These are phyloP conservation scores for Tinamus major DNA, from an alignment of 2,797 vertebrate genomes.

Conservation along the genomic window DNA sequence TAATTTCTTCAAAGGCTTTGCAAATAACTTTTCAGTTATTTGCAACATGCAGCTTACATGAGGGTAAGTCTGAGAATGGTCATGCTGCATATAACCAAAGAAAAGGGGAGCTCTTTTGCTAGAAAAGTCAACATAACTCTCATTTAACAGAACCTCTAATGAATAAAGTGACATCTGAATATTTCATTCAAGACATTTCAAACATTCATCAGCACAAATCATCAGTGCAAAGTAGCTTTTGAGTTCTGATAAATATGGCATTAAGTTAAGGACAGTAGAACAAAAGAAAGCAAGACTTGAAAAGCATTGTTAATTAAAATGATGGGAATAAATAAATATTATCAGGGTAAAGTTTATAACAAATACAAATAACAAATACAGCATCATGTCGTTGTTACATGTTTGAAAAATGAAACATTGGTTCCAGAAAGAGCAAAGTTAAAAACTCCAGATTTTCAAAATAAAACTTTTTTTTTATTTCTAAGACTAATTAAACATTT, in stretches of 20 bases:
- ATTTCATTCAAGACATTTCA: not conserved
- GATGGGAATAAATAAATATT: not conserved
- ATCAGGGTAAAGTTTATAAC: not conserved
- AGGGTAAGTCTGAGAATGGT: no score
- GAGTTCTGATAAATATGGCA: not conserved
- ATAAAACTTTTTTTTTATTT: not conserved
- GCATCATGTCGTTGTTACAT: not conserved
- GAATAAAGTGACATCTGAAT: not conserved
- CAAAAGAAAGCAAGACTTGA: no score
- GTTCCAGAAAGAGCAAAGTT: not conserved
- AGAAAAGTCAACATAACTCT: no score
- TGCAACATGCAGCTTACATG: not conserved
- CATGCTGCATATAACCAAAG: no score
- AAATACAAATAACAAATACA: not conserved
- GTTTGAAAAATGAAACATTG: not conserved
- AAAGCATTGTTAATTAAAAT: not conserved
- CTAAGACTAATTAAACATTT: not conserved
- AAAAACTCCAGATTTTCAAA: not conserved
- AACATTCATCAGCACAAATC: not conserved
- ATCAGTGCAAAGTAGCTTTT: not conserved
- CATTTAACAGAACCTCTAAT: no score
- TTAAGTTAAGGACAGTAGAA: no score
- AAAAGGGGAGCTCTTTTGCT: no score
- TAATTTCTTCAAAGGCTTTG: no score
- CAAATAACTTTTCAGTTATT: no score